phyloP scores from a whole-genome alignment of 2,113 vertebrate genomes.

The Steatornis caripensis region DNA sequence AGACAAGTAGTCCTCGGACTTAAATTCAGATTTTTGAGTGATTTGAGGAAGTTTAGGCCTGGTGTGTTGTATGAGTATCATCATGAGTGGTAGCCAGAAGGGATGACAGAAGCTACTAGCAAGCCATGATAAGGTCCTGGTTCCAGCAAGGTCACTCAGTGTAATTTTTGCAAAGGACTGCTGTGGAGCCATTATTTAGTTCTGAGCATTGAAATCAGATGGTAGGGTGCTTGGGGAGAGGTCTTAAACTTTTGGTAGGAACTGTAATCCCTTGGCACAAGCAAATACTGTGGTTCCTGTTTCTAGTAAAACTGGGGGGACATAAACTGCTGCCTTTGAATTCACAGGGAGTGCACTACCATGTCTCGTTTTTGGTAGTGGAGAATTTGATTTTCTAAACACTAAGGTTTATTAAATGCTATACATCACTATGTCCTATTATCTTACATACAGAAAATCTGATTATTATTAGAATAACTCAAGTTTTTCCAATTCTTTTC shows the following conservation, averaged over 20 bases:
- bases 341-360: neutral
- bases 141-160: neutral
- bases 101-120: neutral
- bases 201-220: neutral
- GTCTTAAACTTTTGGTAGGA: neutral
- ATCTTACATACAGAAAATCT: neutral
- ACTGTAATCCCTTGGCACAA: neutral
- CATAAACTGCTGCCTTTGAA: neutral
- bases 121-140: neutral
- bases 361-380: neutral
- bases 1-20: neutral
- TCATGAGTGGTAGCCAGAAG: neutral
- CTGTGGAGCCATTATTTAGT: neutral
- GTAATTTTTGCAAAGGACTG: neutral
- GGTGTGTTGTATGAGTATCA: too few relatives aligned
- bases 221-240: too few relatives aligned
- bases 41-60: neutral
- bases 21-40: neutral
- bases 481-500: neutral
- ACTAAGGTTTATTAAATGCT: neutral
- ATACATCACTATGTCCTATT: neutral
- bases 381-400: neutral
- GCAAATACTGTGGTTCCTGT: neutral
- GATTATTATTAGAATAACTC: constrained; percentile 8
- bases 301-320: neutral